Evolutionary conservation across 2,113 vertebrate species (phyloP), one percentile per base, ranked within the genome.

Genomic region (Cervus canadensis): DNA sequence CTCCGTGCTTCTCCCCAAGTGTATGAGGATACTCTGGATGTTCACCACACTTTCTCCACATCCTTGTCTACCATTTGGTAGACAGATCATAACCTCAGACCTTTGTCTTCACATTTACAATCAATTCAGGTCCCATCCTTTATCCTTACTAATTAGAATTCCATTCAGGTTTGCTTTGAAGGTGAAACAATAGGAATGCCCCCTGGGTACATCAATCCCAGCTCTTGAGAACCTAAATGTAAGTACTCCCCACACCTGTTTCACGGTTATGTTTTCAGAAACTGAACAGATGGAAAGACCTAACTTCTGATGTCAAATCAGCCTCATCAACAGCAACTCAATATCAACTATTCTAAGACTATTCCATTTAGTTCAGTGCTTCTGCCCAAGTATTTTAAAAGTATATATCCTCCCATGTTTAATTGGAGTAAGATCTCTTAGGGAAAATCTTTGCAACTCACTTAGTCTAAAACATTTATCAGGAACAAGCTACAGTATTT

Each of bases 371-470:
- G 25, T 74, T 82, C 64, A 64, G 17, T 76, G 57, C 83, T 60
- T 76, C 4, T 92, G 17, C 16, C 10, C 33, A 43, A 74, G n/a
- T 95, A 85, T 43, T 89, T 94, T 64, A 82, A 26, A 85, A 95
- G 54, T 50, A 67, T 81, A 0, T 52, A 52, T 67, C 64, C 43
- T 50, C 36, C 26, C 28, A 96, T 5, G 56, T 43, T 79, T 76
- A 87, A 54, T 2, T 67, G 26, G 33, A 86, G 36, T 67, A 85
- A 76, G 43, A 71, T 64, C 78, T 89, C 67, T 43, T 64, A 64
- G 33, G 50, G 25, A 87, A 94, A 97, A 90, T 23, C 43, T 87
- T 36, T 95, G 84, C 94, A 95, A 91, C 45, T 92, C 50, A 85
- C 15, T 67, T 93, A 57, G 59, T 76, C n/a, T 89, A 54, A 96